A percentile compares a stretch with the other conserved stretches of the same genome.
phyloP scores from a whole-genome alignment of 2,797 vertebrate species.

The Echiichthys vipera region DNA sequence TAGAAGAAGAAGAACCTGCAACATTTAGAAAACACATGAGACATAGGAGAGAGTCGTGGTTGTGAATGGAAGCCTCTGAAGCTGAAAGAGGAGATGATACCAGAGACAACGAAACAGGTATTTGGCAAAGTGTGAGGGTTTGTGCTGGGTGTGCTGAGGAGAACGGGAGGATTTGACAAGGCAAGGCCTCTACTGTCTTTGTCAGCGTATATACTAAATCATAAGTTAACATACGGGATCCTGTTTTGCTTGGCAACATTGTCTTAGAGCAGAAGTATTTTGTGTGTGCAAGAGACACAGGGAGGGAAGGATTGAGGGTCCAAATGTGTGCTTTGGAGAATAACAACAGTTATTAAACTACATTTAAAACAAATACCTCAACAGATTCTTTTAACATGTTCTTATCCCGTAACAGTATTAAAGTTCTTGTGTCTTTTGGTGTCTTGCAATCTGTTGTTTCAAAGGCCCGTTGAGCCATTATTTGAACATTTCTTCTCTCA shows the following conservation, averaged over 20 bases:
- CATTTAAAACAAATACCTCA: background rate
- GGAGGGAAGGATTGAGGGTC: background rate
- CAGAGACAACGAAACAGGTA: too few relatives aligned
- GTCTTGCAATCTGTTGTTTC: background rate
- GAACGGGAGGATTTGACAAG: too few relatives aligned
- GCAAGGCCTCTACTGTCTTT: too few relatives aligned
- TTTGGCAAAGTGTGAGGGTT: too few relatives aligned
- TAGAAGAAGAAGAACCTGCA: too few relatives aligned
- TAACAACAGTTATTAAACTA: background rate
- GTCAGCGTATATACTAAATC: too few relatives aligned
- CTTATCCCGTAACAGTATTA: background rate
- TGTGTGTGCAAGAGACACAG: background rate
- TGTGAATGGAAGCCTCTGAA: too few relatives aligned
- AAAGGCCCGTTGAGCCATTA: background rate
- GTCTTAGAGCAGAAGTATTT: too few relatives aligned
- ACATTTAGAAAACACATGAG: too few relatives aligned
- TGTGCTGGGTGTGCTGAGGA: too few relatives aligned
- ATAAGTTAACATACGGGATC: background rate
- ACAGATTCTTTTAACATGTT: background rate
- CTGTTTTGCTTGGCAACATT: background rate
- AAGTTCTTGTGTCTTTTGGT: background rate
- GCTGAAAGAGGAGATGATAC: too few relatives aligned
- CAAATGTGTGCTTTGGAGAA: background rate
- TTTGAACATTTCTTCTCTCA: conserved; percentile 1
- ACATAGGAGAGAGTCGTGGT: too few relatives aligned